Conservation (phyloP, 2,113 vertebrate genomes). For the Crocuta crocuta region DNA sequence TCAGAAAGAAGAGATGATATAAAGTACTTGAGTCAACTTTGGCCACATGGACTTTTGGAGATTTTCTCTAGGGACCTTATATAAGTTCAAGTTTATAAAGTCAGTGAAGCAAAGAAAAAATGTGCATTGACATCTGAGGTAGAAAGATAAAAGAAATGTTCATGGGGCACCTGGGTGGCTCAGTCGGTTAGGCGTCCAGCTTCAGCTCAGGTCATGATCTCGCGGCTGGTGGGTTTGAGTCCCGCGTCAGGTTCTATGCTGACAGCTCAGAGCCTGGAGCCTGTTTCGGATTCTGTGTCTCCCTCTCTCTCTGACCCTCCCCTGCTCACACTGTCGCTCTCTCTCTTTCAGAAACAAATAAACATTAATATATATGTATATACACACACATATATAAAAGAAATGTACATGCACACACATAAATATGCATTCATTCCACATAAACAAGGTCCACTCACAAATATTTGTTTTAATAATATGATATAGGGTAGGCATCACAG, state of each 20-base stretch:
- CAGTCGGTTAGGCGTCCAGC: too few species aligned
- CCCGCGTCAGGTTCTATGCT: too few species aligned
- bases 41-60: not conserved
- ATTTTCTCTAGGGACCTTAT: not conserved
- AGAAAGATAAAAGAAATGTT: not conserved
- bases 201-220: too few species aligned
- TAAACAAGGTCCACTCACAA: not conserved
- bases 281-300: too few species aligned
- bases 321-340: too few species aligned
- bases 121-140: not conserved
- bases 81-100: not conserved
- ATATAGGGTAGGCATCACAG: not conserved
- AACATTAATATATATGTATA: too few species aligned
- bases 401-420: accelerated
- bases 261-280: too few species aligned
- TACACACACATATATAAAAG: not conserved
- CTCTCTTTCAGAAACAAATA: too few species aligned
- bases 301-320: too few species aligned
- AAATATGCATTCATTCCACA: not conserved
- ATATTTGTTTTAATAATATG: conserved; percentile 2
- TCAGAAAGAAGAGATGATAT: not conserved
- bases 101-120: not conserved
- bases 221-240: too few species aligned
- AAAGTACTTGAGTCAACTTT: not conserved
- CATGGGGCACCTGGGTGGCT: too few species aligned